Conservation (phyloP, 2,113 vertebrate genomes). For the Labeo rohita region DNA sequence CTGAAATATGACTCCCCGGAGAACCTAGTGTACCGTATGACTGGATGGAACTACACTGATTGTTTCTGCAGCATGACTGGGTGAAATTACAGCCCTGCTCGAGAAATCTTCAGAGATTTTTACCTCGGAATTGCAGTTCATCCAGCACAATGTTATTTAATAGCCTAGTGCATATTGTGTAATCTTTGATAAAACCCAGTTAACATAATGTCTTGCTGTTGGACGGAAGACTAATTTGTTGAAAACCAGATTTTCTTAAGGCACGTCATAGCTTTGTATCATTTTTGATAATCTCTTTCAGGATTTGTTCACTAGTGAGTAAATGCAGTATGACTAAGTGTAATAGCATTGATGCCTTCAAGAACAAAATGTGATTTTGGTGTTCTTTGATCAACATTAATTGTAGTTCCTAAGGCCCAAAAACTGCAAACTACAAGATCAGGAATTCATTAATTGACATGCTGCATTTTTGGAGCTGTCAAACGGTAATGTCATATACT, state of each 20-base stretch:
- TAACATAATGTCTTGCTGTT: not conserved
- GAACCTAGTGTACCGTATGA: not conserved
- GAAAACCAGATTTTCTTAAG: not conserved
- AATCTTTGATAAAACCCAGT: not conserved
- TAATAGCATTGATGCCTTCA: not conserved
- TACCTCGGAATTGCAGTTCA: not conserved
- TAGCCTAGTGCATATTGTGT: not conserved
- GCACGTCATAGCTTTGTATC: not conserved
- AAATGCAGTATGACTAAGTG: not conserved
- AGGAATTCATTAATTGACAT: not conserved
- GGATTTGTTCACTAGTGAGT: not conserved
- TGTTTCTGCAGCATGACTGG: slow-evolving; percentile 24
- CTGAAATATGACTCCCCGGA: slow-evolving; percentile 37
- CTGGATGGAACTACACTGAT: slow-evolving; percentile 17
- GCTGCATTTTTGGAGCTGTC: not conserved
- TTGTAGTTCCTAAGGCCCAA: not conserved
- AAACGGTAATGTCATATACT: not conserved
- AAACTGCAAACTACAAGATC: not conserved
- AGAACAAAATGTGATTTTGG: not conserved
- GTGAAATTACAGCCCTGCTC: not conserved
- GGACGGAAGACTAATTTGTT: not conserved
- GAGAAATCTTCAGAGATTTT: not conserved
- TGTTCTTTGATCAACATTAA: not conserved
- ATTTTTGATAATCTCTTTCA: not conserved
- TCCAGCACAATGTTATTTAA: not conserved